Conservation (phyloP, 2,113 vertebrate species). For the Bubalus kerabau region DNA sequence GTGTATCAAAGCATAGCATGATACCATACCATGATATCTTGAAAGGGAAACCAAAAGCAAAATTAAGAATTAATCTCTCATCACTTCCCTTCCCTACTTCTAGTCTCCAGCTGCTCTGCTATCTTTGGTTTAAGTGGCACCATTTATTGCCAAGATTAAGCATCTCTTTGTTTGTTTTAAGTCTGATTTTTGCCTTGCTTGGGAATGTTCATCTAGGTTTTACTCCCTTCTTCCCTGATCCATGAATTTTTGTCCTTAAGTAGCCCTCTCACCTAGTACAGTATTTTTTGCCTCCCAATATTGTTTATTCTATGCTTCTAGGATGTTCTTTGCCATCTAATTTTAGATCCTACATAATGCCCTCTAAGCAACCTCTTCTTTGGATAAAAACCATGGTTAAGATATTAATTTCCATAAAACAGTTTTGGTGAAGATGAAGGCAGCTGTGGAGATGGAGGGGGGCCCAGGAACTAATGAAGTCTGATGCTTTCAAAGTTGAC, state of each 20-base stretch:
- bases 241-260: constrained; percentile 54
- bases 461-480: constrained; percentile 63
- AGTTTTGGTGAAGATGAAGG: constrained; percentile 70
- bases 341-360: constrained; percentile 68
- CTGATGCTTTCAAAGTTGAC: constrained; percentile 71
- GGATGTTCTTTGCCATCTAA: constrained; percentile 67
- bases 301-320: constrained; percentile 71
- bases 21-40: neutral
- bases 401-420: constrained; percentile 75
- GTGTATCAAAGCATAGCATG: neutral
- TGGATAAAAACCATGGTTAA: constrained; percentile 75
- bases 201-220: constrained; percentile 44
- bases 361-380: constrained; percentile 55
- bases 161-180: constrained; percentile 47
- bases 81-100: neutral
- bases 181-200: constrained; percentile 23
- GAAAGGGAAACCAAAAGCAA: constrained; percentile 11
- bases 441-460: constrained; percentile 33
- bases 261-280: neutral
- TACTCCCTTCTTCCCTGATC: constrained; percentile 34
- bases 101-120: neutral
- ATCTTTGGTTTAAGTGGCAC: constrained; percentile 46
- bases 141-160: constrained; percentile 42
- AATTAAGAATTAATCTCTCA: constrained; percentile 18
- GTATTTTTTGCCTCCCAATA: constrained; percentile 31